These are phyloP conservation scores for Plutella xylostella DNA, from an alignment of 2,888 invertebrate genomes.

Conservation along the genomic window DNA sequence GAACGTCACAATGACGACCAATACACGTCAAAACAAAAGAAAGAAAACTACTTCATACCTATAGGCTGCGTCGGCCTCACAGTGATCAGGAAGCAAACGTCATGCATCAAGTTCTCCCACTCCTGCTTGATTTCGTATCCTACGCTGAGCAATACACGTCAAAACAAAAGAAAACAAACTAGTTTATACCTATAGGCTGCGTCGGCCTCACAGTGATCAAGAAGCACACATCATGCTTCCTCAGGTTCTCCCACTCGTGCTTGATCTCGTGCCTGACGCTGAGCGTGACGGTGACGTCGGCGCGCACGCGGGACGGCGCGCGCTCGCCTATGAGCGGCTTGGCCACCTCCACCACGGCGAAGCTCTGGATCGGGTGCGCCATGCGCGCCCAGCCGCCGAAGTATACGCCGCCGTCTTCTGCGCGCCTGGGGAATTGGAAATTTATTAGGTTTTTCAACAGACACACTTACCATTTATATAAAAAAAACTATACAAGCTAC, in stretches of 20 bases:
- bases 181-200: constrained; percentile 86
- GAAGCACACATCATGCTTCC: constrained; percentile 99
- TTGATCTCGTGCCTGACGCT: constrained; percentile 93
- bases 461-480: too few relatives aligned
- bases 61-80: constrained; percentile 87
- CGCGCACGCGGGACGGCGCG: constrained; percentile 94
- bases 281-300: constrained; percentile 93
- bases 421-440: constrained; percentile 65
- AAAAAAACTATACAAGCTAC: too few relatives aligned
- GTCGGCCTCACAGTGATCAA: constrained; percentile 91
- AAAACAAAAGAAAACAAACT: too few relatives aligned
- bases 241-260: constrained; percentile 94
- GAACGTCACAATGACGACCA: constrained; percentile 90
- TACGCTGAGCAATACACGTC: too few relatives aligned
- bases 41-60: too few relatives aligned
- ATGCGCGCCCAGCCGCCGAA: constrained; percentile 99
- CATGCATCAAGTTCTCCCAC: constrained; percentile 98
- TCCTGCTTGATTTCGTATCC: constrained; percentile 92
- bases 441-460: too few relatives aligned
- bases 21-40: too few relatives aligned
- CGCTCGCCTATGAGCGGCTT: constrained; percentile 94
- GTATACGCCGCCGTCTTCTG: constrained; percentile 87
- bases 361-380: constrained; percentile 94
- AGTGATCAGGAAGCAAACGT: constrained; percentile 96
- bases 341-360: constrained; percentile 95